Evolutionary conservation across 2,888 invertebrate species (phyloP), one percentile per base, ranked within the genome.

Genomic region (Lepidocyrtinus sp.): DNA sequence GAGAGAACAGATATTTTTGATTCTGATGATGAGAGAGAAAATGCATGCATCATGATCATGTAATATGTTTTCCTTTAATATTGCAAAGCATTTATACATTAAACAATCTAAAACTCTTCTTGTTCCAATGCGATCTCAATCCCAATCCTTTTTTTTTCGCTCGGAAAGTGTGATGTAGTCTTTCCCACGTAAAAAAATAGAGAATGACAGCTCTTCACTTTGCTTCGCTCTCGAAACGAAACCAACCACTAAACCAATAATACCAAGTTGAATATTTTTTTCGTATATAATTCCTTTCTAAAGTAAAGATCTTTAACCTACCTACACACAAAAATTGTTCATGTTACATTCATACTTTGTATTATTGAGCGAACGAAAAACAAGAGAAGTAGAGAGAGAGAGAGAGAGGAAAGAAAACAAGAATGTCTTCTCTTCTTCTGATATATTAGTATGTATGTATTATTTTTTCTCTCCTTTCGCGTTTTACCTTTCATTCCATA

Each of bases 11-110:
- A n/a, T n/a, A n/a, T n/a, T n/a, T n/a, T n/a, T n/a, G n/a, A n/a
- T n/a, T n/a, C n/a, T n/a, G n/a, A n/a, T n/a, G n/a, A n/a, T n/a
- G n/a, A n/a, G n/a, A 50, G 50, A 50, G 50, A 50, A 50, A 50
- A 50, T 50, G 50, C 50, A 50, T 50, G 50, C 50, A 50, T 50
- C 50, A 50, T 50, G 50, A 50, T 50, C 50, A 50, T 50, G 50
- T 50, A 50, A 36, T 36, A 36, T 36, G 36, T 50, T n/a, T 50
- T n/a, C 50, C 50, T 50, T 50, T n/a, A 50, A 50, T 50, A 50
- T 50, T 17, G 50, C 50, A 36, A 36, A 36, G 36, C 36, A 7
- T 36, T 36, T 36, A n/a, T n/a, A n/a, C n/a, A n/a, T n/a, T n/a
- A n/a, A n/a, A n/a, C n/a, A n/a, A n/a, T n/a, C n/a, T n/a, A n/a